Evolutionary conservation across 2,797 vertebrate genomes (phyloP).

Genomic region (Enteromius treurensis): DNA sequence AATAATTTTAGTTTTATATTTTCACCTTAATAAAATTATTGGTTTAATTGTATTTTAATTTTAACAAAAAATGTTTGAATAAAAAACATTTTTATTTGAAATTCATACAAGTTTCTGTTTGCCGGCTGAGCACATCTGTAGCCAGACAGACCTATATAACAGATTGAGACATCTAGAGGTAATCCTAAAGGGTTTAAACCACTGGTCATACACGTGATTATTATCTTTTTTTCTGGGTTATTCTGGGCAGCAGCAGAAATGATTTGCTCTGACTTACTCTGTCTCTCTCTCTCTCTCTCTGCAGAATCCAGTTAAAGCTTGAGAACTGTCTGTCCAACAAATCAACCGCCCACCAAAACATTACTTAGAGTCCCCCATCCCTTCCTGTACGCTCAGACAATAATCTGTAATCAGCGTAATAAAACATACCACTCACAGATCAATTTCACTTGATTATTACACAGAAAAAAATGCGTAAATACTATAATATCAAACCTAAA

Average conservation of each 20-base stretch:
- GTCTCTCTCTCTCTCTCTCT: slow-evolving; percentile 35
- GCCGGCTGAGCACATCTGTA: slow-evolving; percentile 53
- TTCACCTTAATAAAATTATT: background rate
- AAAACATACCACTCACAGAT: slow-evolving; percentile 14
- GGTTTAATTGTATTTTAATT: background rate
- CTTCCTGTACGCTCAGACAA: slow-evolving; percentile 4
- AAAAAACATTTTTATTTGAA: slow-evolving; percentile 24
- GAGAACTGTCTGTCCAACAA: slow-evolving; percentile 24
- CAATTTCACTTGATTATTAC: slow-evolving; percentile 21
- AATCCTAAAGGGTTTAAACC: slow-evolving; percentile 81
- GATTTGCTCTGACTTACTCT: slow-evolving; percentile 34
- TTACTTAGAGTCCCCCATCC: slow-evolving; percentile 26
- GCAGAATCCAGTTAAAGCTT: slow-evolving; percentile 54
- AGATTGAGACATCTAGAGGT: slow-evolving; percentile 76
- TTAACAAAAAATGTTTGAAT: background rate
- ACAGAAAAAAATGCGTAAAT: slow-evolving; percentile 4
- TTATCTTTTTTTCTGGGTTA: slow-evolving; percentile 70
- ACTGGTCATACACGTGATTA: slow-evolving; percentile 75
- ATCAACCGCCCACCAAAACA: background rate
- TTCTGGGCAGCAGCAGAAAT: slow-evolving; percentile 66
- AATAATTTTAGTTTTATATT: background rate
- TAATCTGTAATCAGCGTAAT: slow-evolving; percentile 35
- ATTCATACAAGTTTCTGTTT: slow-evolving; percentile 11
- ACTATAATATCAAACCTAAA: slow-evolving; percentile 29
- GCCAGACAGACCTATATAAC: slow-evolving; percentile 78